Evolutionary conservation across 2,113 vertebrate species (phyloP).

Genomic region (Calypte anna): DNA sequence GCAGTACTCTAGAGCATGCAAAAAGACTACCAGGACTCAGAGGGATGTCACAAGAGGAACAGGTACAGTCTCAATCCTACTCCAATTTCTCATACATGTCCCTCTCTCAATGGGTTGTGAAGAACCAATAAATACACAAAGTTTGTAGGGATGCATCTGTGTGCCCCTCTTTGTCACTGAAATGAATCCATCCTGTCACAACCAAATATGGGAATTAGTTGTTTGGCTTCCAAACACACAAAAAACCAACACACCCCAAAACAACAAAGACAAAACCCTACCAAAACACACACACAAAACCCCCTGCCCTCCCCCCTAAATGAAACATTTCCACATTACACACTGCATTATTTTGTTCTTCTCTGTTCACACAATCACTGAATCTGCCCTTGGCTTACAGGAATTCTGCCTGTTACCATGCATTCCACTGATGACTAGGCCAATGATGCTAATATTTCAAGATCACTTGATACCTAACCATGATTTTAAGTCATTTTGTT

Average conservation of each 20-base stretch:
- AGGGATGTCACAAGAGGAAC: background rate
- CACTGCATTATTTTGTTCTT: background rate
- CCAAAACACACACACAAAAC: background rate
- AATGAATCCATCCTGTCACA: background rate
- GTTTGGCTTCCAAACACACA: background rate
- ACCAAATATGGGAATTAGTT: background rate
- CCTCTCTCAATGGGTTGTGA: background rate
- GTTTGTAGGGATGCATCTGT: slow-evolving; percentile 2
- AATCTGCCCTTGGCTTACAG: background rate
- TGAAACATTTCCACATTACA: background rate
- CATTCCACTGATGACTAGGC: background rate
- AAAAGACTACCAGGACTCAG: background rate
- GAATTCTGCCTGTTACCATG: background rate
- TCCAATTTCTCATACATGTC: background rate
- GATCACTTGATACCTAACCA: background rate
- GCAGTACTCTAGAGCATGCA: background rate
- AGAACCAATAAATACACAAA: background rate
- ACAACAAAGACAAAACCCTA: background rate
- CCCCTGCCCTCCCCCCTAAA: too few species aligned
- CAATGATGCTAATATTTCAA: background rate
- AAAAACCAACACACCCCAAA: background rate
- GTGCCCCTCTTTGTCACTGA: slow-evolving; percentile 1
- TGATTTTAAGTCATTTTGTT: background rate
- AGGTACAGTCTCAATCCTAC: background rate
- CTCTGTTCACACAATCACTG: background rate